phyloP scores from a whole-genome alignment of 37 sponge, comb jelly and placozoan genomes.

The Ephydatia muelleri region DNA sequence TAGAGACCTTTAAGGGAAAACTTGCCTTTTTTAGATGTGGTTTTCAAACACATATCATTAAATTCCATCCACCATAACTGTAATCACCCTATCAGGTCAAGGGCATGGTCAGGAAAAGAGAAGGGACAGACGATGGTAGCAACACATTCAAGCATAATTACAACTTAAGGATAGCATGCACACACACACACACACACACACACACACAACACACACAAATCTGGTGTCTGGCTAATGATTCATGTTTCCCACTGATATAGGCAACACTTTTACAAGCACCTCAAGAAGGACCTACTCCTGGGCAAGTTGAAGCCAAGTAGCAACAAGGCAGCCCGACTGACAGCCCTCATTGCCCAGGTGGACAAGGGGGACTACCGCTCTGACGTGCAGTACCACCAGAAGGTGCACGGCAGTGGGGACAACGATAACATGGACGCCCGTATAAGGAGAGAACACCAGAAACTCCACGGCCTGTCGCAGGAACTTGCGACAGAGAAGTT shows the following conservation, averaged over 20 bases:
- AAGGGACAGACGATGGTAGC: no score
- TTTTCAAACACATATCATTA: neutral
- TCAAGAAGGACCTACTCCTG: slow-evolving; percentile 45
- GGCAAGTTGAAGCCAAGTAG: slow-evolving; percentile 32
- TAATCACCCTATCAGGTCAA: no score
- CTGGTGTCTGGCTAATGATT: neutral
- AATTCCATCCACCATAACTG: neutral
- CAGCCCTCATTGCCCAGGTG: slow-evolving; percentile 63
- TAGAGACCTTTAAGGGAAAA: neutral
- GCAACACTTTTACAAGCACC: slow-evolving; percentile 60
- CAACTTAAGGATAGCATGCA: neutral
- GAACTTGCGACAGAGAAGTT: slow-evolving; percentile 73
- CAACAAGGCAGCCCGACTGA: slow-evolving; percentile 36
- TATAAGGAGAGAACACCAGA: slow-evolving; percentile 59
- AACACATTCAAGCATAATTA: neutral
- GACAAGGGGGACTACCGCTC: slow-evolving; percentile 67
- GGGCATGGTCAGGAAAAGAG: no score
- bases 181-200: no score
- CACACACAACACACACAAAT: neutral
- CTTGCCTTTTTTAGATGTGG: neutral
- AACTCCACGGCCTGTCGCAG: slow-evolving; percentile 44
- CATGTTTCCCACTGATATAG: slow-evolving; percentile 11
- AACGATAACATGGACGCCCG: slow-evolving; percentile 35
- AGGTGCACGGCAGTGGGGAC: slow-evolving; percentile 5
- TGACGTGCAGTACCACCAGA: slow-evolving; percentile 40